Conservation (phyloP, 2,113 vertebrate genomes). For the Phodopus roborovskii region DNA sequence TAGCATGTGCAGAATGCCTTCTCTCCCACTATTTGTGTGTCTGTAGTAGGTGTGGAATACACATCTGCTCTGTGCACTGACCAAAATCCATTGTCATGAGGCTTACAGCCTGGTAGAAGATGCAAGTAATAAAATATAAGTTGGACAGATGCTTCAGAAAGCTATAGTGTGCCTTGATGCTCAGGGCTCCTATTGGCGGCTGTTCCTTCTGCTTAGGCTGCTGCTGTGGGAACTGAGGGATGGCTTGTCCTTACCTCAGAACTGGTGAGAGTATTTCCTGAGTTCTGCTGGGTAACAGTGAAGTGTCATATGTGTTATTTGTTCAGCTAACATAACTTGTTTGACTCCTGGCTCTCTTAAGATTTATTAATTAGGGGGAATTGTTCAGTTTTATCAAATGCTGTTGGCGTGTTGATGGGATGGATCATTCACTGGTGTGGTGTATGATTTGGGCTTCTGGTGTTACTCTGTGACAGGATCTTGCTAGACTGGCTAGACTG, state of each 20-base stretch:
- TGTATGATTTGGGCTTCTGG: not conserved
- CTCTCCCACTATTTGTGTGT: not conserved
- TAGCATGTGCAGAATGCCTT: not conserved
- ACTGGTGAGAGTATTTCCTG: not conserved
- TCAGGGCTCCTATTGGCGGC: not conserved
- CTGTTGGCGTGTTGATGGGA: not conserved
- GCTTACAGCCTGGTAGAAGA: not conserved
- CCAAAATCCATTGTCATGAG: not conserved
- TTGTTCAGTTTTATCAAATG: not conserved
- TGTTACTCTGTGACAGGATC: not conserved
- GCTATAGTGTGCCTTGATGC: not conserved
- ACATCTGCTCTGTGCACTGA: not conserved
- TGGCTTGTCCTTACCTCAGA: not conserved
- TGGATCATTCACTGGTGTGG: not conserved
- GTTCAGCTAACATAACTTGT: not conserved
- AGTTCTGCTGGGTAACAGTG: not conserved
- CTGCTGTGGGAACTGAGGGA: not conserved
- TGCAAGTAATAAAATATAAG: not conserved
- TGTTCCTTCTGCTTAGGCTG: not conserved
- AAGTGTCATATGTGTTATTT: not conserved
- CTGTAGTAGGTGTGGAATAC: rapidly evolving
- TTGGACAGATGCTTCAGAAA: not conserved
- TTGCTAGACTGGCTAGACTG: not conserved
- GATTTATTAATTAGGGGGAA: not conserved
- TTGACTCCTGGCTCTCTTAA: not conserved